Percentiles rank a stretch among this genome's conserved stretches.
Evolutionary conservation across 2,797 vertebrate species (phyloP).

Genomic region (Pagetopsis macropterus): DNA sequence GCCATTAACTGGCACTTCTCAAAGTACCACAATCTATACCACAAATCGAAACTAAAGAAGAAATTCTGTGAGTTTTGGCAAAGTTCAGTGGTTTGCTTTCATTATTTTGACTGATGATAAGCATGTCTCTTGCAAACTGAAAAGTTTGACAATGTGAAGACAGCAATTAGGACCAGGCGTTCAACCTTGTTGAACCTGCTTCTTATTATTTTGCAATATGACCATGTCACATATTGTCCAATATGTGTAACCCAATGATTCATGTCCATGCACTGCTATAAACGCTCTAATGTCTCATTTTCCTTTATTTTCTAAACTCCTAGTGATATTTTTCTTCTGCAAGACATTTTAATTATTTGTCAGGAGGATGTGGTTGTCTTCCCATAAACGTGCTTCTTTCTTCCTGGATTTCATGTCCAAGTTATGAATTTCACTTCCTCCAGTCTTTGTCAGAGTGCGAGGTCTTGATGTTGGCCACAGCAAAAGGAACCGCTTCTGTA

Average conservation of each 20-base stretch:
- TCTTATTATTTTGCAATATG: neutral
- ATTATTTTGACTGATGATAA: conserved; percentile 5
- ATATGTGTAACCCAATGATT: conserved; percentile 34
- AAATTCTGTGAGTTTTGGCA: conserved; percentile 11
- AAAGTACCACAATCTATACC: neutral
- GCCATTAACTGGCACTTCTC: neutral
- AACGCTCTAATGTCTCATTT: conserved; percentile 24
- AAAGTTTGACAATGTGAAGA: neutral
- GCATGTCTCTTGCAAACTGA: neutral
- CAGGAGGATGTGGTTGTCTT: conserved; percentile 29
- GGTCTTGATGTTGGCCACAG: conserved; percentile 17
- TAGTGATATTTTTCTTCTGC: conserved; percentile 4
- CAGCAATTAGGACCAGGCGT: neutral
- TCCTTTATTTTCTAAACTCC: conserved; percentile 14
- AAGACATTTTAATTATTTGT: conserved; percentile 25
- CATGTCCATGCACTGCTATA: conserved; percentile 48
- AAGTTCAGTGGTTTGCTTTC: neutral
- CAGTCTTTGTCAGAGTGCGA: neutral
- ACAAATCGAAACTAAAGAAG: neutral
- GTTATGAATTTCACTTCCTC: conserved; percentile 50
- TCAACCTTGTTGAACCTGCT: conserved; percentile 18
- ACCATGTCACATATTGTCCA: conserved; percentile 27
- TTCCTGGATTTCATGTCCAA: conserved; percentile 26
- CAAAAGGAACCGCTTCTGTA: conserved; percentile 5
- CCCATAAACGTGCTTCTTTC: conserved; percentile 11